Evolutionary conservation across 1,140 invertebrate genomes (phyloP), one percentile per base, ranked within the genome.

Genomic region (Hestina assimilis): DNA sequence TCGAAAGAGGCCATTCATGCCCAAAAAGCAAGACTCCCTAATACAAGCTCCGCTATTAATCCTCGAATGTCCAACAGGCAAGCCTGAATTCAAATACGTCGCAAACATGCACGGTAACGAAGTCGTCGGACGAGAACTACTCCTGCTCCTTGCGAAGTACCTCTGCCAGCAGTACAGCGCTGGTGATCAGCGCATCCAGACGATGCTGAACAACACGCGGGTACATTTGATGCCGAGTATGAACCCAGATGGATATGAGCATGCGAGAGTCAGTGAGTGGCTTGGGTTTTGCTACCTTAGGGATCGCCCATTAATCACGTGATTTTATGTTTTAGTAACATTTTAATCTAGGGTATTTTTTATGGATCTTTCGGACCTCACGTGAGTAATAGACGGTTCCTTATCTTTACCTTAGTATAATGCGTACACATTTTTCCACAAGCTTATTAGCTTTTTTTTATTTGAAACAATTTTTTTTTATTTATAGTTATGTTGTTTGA

Each of bases 191-290:
- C 90, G 94, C 9, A 89, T 98, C 0, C 97, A 95, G 0, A 81
- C 81, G 0, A 89, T 99, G 47, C 75, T 99, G 2, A 91, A 97
- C 74, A 92, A 87, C 4, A 95, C 96, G 0, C 90, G 97, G 48
- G 93, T 99, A 19, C 98, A 99, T 84, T 90, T 99, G 2, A 89
- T 99, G 91, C 97, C 97, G 3, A 95, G 95, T 51, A 97, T 99
- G 96, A 99, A 99, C 89, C 98, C 98, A 0, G 98, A 99, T 89
- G 98, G 98, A 5, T 99, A 98, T 86, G 97, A 98, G 84, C 89
- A 89, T 20, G 91, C 95, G 0, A 83, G 58, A 11, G 91, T 93
- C 79, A 92, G 93, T 92, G 45, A 80, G 73, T 46, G 40, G 17
- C 7, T 38, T 58, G 43, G 1, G 9, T 38, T 57, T 21, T n/a